These are phyloP conservation scores for Nephrotoma appendiculata DNA, from an alignment of 2,888 invertebrate genomes.

Conservation along the genomic window DNA sequence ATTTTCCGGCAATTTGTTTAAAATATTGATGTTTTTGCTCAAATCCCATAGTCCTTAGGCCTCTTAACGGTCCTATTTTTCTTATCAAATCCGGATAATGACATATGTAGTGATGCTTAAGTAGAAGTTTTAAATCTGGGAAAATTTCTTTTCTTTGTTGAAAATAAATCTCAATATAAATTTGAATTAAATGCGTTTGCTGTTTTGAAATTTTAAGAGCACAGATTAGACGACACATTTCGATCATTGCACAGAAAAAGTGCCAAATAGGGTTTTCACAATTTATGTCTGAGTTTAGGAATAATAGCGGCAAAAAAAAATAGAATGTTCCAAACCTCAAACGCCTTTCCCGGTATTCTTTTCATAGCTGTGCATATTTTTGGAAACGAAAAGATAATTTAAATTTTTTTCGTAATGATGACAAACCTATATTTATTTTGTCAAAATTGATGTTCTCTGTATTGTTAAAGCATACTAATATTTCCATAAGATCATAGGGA, in stretches of 20 bases:
- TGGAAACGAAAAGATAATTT: constrained; percentile 5
- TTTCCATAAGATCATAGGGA: constrained; percentile 15
- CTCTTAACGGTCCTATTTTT: no score
- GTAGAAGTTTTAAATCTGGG: constrained; percentile 9
- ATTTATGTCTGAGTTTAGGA: background rate
- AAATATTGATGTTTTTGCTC: no score
- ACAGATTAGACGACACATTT: constrained; percentile 8
- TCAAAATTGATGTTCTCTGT: no score
- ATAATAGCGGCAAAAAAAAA: constrained; percentile 1
- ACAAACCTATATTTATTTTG: no score
- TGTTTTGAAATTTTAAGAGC: constrained; percentile 3
- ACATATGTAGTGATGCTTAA: constrained; percentile 14
- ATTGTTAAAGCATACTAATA: constrained; percentile 13
- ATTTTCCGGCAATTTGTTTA: no score
- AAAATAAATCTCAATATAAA: constrained; percentile 7
- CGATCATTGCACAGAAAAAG: constrained; percentile 7
- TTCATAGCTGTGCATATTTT: background rate
- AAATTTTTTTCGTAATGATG: constrained; percentile 4
- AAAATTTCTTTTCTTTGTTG: constrained; percentile 7
- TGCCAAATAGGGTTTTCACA: constrained; percentile 4
- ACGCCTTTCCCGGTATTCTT: constrained; percentile 6
- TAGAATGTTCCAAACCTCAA: constrained; percentile 6
- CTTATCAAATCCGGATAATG: no score
- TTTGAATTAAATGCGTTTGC: background rate
- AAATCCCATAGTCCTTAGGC: no score